These are phyloP conservation scores for Dysdera silvatica DNA, from an alignment of 1,140 invertebrate species.

Conservation along the genomic window DNA sequence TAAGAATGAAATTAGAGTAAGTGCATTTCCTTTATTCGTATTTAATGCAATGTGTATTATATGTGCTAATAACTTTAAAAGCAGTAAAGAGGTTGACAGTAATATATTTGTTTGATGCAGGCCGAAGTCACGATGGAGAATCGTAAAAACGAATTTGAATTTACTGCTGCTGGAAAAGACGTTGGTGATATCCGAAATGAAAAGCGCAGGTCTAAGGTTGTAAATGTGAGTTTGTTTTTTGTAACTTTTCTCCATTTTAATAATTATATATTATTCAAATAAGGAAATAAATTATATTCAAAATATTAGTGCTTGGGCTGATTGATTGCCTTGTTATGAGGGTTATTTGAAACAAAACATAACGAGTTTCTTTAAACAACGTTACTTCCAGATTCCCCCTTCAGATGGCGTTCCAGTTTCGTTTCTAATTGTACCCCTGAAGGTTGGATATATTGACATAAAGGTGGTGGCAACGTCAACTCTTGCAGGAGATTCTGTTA, in stretches of 20 bases:
- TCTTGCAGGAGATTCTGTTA: conserved; percentile 61
- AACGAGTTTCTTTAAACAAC: too few relatives aligned
- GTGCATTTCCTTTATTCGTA: not conserved
- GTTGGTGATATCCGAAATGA: conserved; percentile 35
- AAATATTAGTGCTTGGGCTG: too few relatives aligned
- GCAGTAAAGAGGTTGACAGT: too few relatives aligned
- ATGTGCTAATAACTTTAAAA: too few relatives aligned
- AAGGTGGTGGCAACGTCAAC: conserved; percentile 61
- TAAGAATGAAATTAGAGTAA: conserved; percentile 57
- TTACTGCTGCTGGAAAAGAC: conserved; percentile 63
- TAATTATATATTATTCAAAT: not conserved
- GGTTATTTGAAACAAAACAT: too few relatives aligned
- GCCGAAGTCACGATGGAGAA: conserved; percentile 81
- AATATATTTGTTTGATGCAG: conserved; percentile 33
- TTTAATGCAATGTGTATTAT: too few relatives aligned
- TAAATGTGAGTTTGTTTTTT: conserved; percentile 4
- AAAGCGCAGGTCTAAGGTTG: conserved; percentile 31
- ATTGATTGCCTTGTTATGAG: too few relatives aligned
- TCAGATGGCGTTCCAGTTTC: conserved; percentile 61
- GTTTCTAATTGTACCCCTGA: conserved; percentile 69
- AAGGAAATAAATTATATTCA: too few relatives aligned
- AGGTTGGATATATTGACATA: conserved; percentile 63
- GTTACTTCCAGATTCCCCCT: conserved; percentile 52
- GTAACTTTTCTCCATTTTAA: not conserved
- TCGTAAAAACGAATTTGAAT: conserved; percentile 66